Evolutionary conservation across 1,140 invertebrate species (phyloP), one percentile per base, ranked within the genome.

Genomic region (Alviniconcha marisindica): DNA sequence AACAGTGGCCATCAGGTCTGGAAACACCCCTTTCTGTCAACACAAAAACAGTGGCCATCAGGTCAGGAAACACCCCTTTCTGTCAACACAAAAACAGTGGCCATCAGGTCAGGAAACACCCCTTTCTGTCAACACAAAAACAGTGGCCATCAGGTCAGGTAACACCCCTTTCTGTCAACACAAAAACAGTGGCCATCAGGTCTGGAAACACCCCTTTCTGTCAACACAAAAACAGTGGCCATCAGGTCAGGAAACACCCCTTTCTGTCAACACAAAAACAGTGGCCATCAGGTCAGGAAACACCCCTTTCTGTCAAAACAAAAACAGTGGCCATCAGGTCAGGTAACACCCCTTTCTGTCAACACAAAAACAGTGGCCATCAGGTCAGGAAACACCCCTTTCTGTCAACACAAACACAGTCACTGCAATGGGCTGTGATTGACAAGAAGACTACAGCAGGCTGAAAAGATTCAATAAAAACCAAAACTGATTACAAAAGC

Each of bases 171-270:
- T 99, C 94, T 95, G 89, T 80, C 92, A 89, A 81, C 14, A 56
- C n/a, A 54, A 21, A 54, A n/a, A n/a, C n/a, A n/a, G 96, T 97
- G 1, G 96, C 96, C 83, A 99, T 92, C 54, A 99, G 93, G 94
- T 99, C 98, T 31, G 98, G 98, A 94, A 97, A 98, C 21, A 96
- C 96, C 83, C 98, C 98, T 95, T 99, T 99, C 94, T 95, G 89
- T 80, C 92, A 89, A 81, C 14, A 56, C n/a, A 54, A 21, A 54
- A n/a, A n/a, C n/a, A n/a, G 96, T 97, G 1, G 96, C 96, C 83
- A 99, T 92, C 54, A 99, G 93, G 94, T 99, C 98, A 33, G 98
- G 98, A 94, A 97, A 98, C 21, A 96, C 96, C 83, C 98, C 98
- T 95, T 99, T 99, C 94, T 95, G 89, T 80, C 92, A 89, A 81